Conservation (phyloP, 2,113 vertebrate species). For the Epinephelus cyanopodus region DNA sequence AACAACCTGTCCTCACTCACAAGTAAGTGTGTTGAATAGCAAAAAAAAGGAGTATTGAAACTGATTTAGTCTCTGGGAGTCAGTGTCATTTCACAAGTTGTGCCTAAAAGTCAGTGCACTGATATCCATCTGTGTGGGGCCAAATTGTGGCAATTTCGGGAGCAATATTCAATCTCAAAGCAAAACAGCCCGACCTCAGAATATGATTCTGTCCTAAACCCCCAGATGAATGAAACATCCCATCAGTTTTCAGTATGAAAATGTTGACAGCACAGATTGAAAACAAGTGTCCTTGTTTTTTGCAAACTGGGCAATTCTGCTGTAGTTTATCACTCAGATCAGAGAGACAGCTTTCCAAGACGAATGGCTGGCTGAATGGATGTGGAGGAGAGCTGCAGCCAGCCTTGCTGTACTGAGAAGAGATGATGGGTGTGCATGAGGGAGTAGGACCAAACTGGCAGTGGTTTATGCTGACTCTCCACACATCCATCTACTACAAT, state of each 20-base stretch:
- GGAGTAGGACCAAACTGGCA: constrained; percentile 82
- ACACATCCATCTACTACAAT: constrained; percentile 86
- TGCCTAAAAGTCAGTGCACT: constrained; percentile 23
- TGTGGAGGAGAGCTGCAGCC: constrained; percentile 78
- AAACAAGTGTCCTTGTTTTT: constrained; percentile 84
- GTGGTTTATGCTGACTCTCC: constrained; percentile 87
- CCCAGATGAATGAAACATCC: constrained; percentile 78
- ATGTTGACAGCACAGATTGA: constrained; percentile 85
- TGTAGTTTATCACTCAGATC: constrained; percentile 86
- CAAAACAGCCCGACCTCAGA: constrained; percentile 48
- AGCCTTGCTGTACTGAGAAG: constrained; percentile 72
- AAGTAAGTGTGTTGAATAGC: background rate
- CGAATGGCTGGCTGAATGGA: constrained; percentile 82
- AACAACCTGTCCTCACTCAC: background rate
- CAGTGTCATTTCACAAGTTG: constrained; percentile 14
- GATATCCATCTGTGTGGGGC: background rate
- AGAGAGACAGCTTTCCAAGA: constrained; percentile 83
- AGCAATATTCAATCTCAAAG: constrained; percentile 42
- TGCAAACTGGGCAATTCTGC: constrained; percentile 84
- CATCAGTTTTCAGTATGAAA: constrained; percentile 82
- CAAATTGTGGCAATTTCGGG: constrained; percentile 37
- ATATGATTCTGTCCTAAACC: constrained; percentile 58
- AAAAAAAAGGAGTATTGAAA: background rate
- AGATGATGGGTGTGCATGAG: constrained; percentile 83
- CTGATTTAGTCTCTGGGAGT: background rate